A percentile compares a stretch with the other conserved stretches of the same genome.
Evolutionary conservation across 2,113 vertebrate species (phyloP).

Genomic region (Lasiurus cinereus): DNA sequence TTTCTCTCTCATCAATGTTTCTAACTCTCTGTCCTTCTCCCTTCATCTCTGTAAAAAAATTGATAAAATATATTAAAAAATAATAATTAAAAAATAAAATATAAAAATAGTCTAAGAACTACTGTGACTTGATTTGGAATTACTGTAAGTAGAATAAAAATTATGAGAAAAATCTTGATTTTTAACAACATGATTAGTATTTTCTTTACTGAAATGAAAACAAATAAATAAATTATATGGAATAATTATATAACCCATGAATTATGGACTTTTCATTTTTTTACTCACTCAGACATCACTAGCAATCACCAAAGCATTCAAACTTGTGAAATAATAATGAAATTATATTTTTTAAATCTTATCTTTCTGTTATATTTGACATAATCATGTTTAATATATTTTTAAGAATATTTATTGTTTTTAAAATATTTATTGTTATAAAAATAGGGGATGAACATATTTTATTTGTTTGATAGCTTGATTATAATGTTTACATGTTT

Average conservation of each 20-base stretch:
- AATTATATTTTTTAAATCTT: neutral
- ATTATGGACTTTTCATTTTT: neutral
- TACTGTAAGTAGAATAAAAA: neutral
- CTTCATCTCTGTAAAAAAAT: too few species aligned
- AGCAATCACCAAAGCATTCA: neutral
- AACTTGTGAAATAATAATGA: neutral
- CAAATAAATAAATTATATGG: constrained; percentile 7
- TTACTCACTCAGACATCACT: neutral
- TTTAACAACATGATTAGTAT: neutral
- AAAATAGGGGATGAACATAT: neutral
- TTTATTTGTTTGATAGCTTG: neutral
- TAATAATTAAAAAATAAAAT: too few species aligned
- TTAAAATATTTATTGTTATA: constrained; percentile 12
- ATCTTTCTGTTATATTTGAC: neutral
- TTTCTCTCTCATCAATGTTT: too few species aligned
- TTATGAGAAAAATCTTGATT: constrained; percentile 53
- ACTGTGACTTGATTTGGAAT: neutral
- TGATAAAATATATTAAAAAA: too few species aligned
- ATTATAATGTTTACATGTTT: neutral
- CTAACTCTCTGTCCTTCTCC: too few species aligned
- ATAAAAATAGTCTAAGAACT: neutral
- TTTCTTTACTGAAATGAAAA: constrained; percentile 1
- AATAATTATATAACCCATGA: constrained; percentile 18
- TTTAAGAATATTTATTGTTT: neutral
- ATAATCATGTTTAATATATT: neutral